Base-by-base conservation (phyloP, 2,113 vertebrate species). In the Zeus faber region DNA sequence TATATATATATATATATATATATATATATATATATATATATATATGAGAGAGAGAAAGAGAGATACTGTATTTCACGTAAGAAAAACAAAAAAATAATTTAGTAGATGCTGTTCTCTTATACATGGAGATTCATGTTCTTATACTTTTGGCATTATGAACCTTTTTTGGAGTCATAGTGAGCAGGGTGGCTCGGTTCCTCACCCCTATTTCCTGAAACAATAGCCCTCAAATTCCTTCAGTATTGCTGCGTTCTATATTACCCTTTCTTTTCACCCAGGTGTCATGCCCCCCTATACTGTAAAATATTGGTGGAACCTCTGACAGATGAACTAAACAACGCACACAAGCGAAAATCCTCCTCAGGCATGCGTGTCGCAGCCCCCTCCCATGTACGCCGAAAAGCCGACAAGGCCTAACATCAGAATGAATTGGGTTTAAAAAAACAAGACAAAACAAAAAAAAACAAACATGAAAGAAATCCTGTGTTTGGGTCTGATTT, bases 401-500 rank as follows among this genome's bases (percentile, higher is more conserved):
- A n/a, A 46, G 0, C 55, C 31, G 63, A 67, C 55, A 58, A 47
- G 58, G 26, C 72, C 69, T 47, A 70, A 72, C 70, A 52, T 18
- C 31, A 31, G 43, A 54, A 62, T 37, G 44, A 58, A 41, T 43
- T 26, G 37, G 22, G 58, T 39, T 44, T 44, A 21, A 21, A 21
- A 53, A 50, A 67, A 46, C 55, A 43, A 77, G 64, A 63, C 6
- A 16, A 24, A 40, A 40, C 25, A 23, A 47, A 39, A 24, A 11
- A 35, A 58, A 37, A 6, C 5, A 6, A 4, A 29, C 16, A 24
- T 6, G 24, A 58, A 37, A 6, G 6, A 6, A 4, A 29, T 14
- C 50, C 26, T 27, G 58, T 83, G 72, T 79, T 81, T 74, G 74
- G 77, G 58, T 80, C 66, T 66, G 39, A 82, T 83, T 84, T 78